phyloP scores from a whole-genome alignment of 2,888 invertebrate species.

The Agrilus biguttatus region DNA sequence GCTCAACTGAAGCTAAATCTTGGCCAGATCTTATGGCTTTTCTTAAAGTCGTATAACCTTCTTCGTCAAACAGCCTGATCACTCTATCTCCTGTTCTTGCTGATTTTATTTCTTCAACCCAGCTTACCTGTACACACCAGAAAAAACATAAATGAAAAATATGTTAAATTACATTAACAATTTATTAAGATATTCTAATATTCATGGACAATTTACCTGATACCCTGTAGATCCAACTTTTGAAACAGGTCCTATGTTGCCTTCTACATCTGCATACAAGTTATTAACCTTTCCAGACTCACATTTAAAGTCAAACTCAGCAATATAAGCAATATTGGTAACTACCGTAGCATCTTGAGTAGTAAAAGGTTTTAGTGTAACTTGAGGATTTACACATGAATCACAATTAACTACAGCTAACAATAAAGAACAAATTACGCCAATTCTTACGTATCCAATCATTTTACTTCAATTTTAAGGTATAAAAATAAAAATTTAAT shows the following conservation, averaged over 20 bases:
- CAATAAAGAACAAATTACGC: constrained; percentile 7
- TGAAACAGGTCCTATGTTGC: constrained; percentile 72
- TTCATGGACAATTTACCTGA: constrained; percentile 48
- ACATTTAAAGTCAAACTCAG: constrained; percentile 79
- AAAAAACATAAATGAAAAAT: constrained; percentile 3
- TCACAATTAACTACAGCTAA: constrained; percentile 18
- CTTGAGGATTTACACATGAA: constrained; percentile 47
- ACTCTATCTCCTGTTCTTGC: constrained; percentile 69
- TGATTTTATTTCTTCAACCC: constrained; percentile 78
- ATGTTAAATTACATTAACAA: background rate
- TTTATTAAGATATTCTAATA: background rate
- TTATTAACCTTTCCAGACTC: constrained; percentile 47
- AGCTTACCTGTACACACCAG: constrained; percentile 61
- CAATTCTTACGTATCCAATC: constrained; percentile 6
- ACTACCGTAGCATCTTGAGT: constrained; percentile 87
- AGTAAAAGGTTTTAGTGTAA: constrained; percentile 69
- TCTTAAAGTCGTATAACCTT: constrained; percentile 73
- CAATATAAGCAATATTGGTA: constrained; percentile 78
- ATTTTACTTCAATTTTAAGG: no score
- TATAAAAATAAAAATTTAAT: no score
- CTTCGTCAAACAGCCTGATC: constrained; percentile 79
- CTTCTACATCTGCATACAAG: constrained; percentile 80
- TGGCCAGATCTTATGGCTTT: constrained; percentile 68
- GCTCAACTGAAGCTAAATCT: constrained; percentile 47
- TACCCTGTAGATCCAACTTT: constrained; percentile 63